Percentiles rank a stretch among this genome's conserved stretches.
Evolutionary conservation across 1,140 invertebrate genomes (phyloP).

Genomic region (Ectropis grisescens): DNA sequence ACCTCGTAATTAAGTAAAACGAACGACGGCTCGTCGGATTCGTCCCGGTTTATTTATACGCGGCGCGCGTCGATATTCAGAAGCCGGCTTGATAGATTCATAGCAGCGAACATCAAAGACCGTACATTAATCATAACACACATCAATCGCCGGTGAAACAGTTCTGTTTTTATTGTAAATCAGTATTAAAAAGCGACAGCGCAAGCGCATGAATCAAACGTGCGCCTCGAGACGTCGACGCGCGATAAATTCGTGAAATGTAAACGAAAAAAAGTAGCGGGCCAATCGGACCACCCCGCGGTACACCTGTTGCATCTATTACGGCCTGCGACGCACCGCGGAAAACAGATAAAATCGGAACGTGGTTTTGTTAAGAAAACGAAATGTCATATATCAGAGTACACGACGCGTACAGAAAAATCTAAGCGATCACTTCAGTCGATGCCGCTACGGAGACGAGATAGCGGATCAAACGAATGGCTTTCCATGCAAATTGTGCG

Average conservation of each 20-base stretch:
- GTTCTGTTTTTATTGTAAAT: slow-evolving; percentile 68
- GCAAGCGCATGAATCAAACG: slow-evolving; percentile 58
- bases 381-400: slow-evolving; percentile 34
- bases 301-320: slow-evolving; percentile 61
- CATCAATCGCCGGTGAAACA: slow-evolving; percentile 61
- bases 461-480: slow-evolving; percentile 44
- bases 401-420: slow-evolving; percentile 47
- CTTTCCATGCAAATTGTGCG: slow-evolving; percentile 39
- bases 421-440: slow-evolving; percentile 27
- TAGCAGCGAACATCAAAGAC: slow-evolving; percentile 63
- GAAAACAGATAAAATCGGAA: slow-evolving; percentile 28
- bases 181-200: slow-evolving; percentile 65
- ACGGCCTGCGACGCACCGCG: slow-evolving; percentile 20
- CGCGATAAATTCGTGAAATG: slow-evolving; percentile 56
- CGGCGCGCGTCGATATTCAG: slow-evolving; percentile 52
- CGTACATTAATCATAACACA: slow-evolving; percentile 64
- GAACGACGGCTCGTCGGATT: slow-evolving; percentile 32
- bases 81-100: slow-evolving; percentile 63
- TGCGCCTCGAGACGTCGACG: slow-evolving; percentile 53
- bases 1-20: slow-evolving; percentile 58
- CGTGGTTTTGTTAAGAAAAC: slow-evolving; percentile 13
- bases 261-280: slow-evolving; percentile 51
- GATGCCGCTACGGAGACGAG: slow-evolving; percentile 20
- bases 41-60: slow-evolving; percentile 53
- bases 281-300: slow-evolving; percentile 45